Base-by-base conservation (phyloP, 2,888 invertebrate genomes). In the Atherix ibis region DNA sequence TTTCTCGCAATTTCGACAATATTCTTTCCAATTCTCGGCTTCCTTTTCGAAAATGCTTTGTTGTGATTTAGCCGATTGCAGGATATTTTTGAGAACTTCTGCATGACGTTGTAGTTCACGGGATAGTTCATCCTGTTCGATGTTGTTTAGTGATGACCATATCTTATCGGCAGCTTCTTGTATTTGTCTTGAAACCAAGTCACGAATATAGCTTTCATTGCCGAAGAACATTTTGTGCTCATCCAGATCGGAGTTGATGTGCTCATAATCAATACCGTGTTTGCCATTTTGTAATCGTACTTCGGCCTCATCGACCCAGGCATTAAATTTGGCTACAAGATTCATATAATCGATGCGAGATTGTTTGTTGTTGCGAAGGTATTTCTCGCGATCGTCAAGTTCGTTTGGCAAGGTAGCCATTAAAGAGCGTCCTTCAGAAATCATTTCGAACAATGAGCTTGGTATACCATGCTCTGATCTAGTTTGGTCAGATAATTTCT, bases 201-300 rank as follows among this genome's bases (percentile, higher is more conserved):
- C 82, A 38, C 79, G 75, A 52, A 84, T 79, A 15, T 73, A 70
- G 1, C 73, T 66, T 49, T 87, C 84, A 27, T 78, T 78, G 40
- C 76, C 73, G 55, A 87, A 87, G 70, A 83, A 87, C 25, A 75
- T 70, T 60, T 84, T 87, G 52, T 88, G 88, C 48, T 88, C 84
- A 51, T 87, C 83, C 16, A 92, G 65, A 50, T 88, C 84, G 5
- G 73, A 67, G 31, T 77, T 66, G 6, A 91, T 76, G 44, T 84
- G 84, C 46, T 83, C 82, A 50, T 87, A 89, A 54, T 92, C 84
- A 5, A 91, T 77, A 10, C 89, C 89, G 42, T 82, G 79, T 49
- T 81, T 80, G 41, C 78, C 76, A 50, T 78, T 74, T 40, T 76
- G 73, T 15, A 91, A 57, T 27, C 80, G 72, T 31, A 76, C 71